Evolutionary conservation across 53 echinoderm and acorn worm species (phyloP).

Genomic region (Stichopus horrens): DNA sequence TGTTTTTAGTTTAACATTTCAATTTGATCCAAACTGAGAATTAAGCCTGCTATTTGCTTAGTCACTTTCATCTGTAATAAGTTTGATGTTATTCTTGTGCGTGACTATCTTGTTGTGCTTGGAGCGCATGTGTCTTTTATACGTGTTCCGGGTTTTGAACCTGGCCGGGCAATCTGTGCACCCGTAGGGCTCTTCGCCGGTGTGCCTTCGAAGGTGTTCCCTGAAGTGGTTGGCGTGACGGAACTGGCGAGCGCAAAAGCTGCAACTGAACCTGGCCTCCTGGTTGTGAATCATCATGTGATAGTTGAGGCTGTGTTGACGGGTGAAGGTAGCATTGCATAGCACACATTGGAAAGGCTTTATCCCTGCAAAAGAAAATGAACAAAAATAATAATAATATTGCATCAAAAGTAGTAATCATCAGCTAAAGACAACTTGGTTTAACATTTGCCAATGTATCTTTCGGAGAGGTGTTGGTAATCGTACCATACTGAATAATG

Average conservation of each 20-base stretch:
- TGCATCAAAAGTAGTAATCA: too few relatives aligned
- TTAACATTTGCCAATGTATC: too few relatives aligned
- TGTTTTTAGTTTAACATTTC: too few relatives aligned
- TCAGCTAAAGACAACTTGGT: too few relatives aligned
- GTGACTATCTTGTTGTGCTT: slow-evolving; percentile 90
- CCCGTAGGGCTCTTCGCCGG: slow-evolving; percentile 95
- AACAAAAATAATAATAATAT: not conserved
- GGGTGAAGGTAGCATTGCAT: slow-evolving; percentile 92
- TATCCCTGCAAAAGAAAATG: slow-evolving; percentile 60
- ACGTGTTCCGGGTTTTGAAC: slow-evolving; percentile 96
- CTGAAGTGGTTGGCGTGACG: slow-evolving; percentile 97
- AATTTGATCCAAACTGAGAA: too few relatives aligned
- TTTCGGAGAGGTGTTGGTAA: too few relatives aligned
- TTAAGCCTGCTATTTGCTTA: not conserved
- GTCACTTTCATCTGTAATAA: slow-evolving; percentile 41
- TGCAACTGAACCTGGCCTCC: slow-evolving; percentile 89
- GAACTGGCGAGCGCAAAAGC: slow-evolving; percentile 91
- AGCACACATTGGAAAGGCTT: slow-evolving; percentile 86
- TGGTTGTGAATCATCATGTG: slow-evolving; percentile 99
- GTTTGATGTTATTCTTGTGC: slow-evolving; percentile 67
- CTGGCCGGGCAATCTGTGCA: slow-evolving; percentile 93
- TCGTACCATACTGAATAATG: too few relatives aligned
- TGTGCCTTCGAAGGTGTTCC: slow-evolving; percentile 96
- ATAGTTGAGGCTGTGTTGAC: slow-evolving; percentile 96
- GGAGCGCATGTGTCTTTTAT: slow-evolving; percentile 86